Conservation (phyloP, 2,113 vertebrate species). For the Desmodus rotundus region DNA sequence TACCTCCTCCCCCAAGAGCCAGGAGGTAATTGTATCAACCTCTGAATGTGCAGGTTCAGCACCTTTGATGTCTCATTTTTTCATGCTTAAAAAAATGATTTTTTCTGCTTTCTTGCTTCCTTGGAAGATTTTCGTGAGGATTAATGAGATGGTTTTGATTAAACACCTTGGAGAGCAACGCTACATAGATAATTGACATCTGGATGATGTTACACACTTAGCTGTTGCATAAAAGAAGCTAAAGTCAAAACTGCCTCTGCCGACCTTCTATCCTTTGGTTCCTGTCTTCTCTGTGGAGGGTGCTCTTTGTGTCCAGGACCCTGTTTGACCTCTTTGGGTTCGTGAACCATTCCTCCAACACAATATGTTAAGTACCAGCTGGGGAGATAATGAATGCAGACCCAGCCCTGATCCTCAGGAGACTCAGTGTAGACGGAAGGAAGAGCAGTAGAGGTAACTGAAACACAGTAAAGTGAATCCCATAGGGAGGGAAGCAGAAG, state of each 20-base stretch:
- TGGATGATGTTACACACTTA: background rate
- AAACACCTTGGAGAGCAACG: constrained; percentile 43
- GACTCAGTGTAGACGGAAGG: background rate
- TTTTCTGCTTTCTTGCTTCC: background rate
- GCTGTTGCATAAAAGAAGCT: background rate
- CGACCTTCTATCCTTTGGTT: background rate
- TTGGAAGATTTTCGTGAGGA: constrained; percentile 41
- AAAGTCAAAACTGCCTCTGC: background rate
- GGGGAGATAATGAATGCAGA: background rate
- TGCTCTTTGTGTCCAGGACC: background rate
- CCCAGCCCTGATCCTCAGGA: background rate
- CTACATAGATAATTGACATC: background rate
- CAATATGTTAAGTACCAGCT: background rate
- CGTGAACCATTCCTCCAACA: background rate
- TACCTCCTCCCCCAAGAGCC: background rate
- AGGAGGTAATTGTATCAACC: background rate
- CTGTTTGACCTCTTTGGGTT: background rate
- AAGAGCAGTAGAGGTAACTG: background rate
- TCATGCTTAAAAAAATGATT: constrained; percentile 24
- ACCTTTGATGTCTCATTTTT: constrained; percentile 57
- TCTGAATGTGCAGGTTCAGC: constrained; percentile 26
- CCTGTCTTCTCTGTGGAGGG: background rate
- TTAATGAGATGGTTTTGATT: constrained; percentile 60
- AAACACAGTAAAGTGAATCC: background rate
- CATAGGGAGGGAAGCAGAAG: background rate